Percentiles rank a stretch among this genome's conserved stretches.
These are phyloP conservation scores for Pteruthius melanotis DNA, from an alignment of 2,113 vertebrate species.

Conservation along the genomic window DNA sequence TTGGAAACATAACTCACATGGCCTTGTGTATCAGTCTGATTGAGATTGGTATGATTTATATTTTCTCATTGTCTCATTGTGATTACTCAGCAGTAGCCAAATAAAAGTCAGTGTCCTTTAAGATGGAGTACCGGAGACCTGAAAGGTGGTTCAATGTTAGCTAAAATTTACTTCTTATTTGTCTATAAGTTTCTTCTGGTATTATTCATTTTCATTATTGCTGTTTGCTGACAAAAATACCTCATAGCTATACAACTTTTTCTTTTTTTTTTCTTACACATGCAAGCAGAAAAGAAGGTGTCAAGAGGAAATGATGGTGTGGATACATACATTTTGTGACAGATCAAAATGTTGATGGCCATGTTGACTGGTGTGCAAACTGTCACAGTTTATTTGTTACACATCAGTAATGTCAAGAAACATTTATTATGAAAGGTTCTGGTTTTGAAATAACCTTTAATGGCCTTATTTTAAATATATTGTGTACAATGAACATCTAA, in stretches of 20 bases:
- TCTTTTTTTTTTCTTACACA: not conserved
- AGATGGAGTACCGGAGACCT: not conserved
- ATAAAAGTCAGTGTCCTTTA: not conserved
- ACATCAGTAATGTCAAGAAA: not conserved
- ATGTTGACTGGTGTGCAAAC: not conserved
- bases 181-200: not conserved
- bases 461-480: not conserved
- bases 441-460: not conserved
- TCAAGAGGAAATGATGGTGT: not conserved
- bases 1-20: not conserved
- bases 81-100: not conserved
- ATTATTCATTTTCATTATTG: not conserved
- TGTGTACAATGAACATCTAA: not conserved
- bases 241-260: not conserved
- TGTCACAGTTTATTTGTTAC: not conserved
- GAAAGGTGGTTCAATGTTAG: not conserved
- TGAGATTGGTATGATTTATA: not conserved
- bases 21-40: not conserved
- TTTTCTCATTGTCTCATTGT: not conserved
- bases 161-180: not conserved
- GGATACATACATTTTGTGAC: not conserved
- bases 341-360: not conserved
- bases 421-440: not conserved
- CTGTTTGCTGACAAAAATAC: not conserved
- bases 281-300: not conserved